Evolutionary conservation across 1,140 invertebrate species (phyloP), one percentile per base, ranked within the genome.

Genomic region (Drosophila micromelanica): DNA sequence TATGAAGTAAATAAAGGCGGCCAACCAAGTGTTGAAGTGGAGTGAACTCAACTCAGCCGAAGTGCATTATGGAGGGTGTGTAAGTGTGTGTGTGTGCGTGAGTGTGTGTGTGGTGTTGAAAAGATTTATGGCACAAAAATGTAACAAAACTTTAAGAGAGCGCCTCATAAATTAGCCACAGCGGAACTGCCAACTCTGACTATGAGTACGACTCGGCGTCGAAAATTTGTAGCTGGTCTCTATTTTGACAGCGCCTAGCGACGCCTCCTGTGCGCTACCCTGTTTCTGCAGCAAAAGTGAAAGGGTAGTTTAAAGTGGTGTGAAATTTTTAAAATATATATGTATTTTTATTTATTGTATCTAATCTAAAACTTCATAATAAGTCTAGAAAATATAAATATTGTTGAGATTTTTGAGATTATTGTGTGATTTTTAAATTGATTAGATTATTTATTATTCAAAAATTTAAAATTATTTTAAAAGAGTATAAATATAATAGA

Each of bases 1-100:
- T 87, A 87, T 78, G 67, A 70, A 86, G 81, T 81, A 87, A 87
- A 86, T 86, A 86, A 86, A 81, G 71, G 70, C 82, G 38, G 46
- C 70, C 38, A 32, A 61, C 61, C 77, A 78, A 82, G 80, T 82
- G 80, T 65, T 82, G 65, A 76, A 82, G 65, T 62, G 55, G 46
- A 80, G 72, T 76, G 61, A 76, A 73, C 77, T 73, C 73, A 62
- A 69, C 67, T 69, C 67, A 55, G 38, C 40, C 54, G 49, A 51
- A 62, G 57, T 70, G 40, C 42, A 70, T 71, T 71, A 64, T 61
- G n/a, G 17, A 56, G 51, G 32, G 45, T 48, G 52, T 48, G 55
- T 49, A 51, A 56, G 59, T 76, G 62, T 71, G 73, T 56, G 62
- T 27, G 67, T 48, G 55, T 49, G 56, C 56, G 59, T 76, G 62